Evolutionary conservation across 2,113 vertebrate species (phyloP), one percentile per base, ranked within the genome.

Genomic region (Monopterus albus): DNA sequence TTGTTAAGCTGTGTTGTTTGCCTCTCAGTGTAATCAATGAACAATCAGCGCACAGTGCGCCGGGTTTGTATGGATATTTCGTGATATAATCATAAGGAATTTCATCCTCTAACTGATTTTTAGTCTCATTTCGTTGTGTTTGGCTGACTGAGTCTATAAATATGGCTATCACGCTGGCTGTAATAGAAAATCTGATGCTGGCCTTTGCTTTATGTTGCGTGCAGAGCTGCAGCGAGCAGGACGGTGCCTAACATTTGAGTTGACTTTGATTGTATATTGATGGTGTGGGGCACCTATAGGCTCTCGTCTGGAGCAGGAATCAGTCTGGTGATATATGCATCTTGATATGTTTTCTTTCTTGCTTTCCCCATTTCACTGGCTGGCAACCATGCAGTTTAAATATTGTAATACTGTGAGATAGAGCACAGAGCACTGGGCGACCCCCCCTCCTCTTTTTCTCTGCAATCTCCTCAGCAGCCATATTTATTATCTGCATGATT

Each of bases 181-280:
- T 61, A n/a, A 72, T 40, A 49, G 69, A 58, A 79, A 45, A 86
- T 83, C 58, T 80, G 65, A 72, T 47, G 66, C 61, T 81, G 78
- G 65, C 78, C 83, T 82, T 75, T 71, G 67, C 84, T 76, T 78
- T 84, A 71, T 79, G 90, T 91, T 36, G 83, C 87, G 77, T 84
- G 92, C 87, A 50, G 60, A 82, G 90, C 79, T 83, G 86, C 90
- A 88, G 69, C 85, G 83, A 89, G 88, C 90, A 86, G 83, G 79
- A 89, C 91, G 81, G 92, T 93, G 91, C 89, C 89, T 94, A 94
- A 94, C 90, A 92, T 94, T 91, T 80, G 87, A 76, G 87, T 89
- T 88, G 86, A 83, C 86, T 92, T 93, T 92, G 88, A 92, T 94
- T 94, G 94, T 94, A 86, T 94, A 92, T 91, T 94, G 92, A 94